phyloP scores from a whole-genome alignment of 2,888 invertebrate genomes.

The Noctua janthina region DNA sequence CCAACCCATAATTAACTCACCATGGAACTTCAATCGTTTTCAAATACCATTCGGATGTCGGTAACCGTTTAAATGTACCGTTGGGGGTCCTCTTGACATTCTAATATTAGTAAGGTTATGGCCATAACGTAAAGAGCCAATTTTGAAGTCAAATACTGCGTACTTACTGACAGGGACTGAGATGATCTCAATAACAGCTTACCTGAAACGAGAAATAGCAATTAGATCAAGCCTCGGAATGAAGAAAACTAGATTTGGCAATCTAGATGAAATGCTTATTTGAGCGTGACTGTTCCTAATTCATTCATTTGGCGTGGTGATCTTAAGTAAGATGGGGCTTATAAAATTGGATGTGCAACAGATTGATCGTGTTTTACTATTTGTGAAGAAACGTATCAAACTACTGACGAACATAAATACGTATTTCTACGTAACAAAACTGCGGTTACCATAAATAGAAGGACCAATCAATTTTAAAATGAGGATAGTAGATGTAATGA shows the following conservation, averaged over 20 bases:
- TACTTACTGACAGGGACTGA: conserved; percentile 39
- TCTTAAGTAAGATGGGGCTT: conserved; percentile 49
- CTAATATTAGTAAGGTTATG: conserved; percentile 45
- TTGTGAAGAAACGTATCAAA: not conserved
- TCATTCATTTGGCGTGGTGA: conserved; percentile 52
- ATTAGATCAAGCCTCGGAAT: conserved; percentile 43
- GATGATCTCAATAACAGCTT: conserved; percentile 64
- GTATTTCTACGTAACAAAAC: not conserved
- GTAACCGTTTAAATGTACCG: conserved; percentile 64
- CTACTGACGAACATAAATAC: not conserved
- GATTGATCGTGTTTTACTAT: conserved; percentile 14
- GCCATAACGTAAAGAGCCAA: conserved; percentile 23
- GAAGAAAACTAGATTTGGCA: conserved; percentile 51
- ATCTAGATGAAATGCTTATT: conserved; percentile 49
- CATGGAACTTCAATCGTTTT: conserved; percentile 81
- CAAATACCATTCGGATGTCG: conserved; percentile 70
- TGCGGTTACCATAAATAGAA: not conserved
- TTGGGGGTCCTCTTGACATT: conserved; percentile 59
- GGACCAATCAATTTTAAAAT: not conserved
- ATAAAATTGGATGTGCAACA: conserved; percentile 25
- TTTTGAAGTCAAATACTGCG: conserved; percentile 25
- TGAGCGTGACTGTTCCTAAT: conserved; percentile 43
- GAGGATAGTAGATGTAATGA: not conserved
- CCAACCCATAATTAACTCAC: conserved; percentile 86
- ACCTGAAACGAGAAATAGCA: conserved; percentile 78